Percentiles rank a stretch among this genome's conserved stretches.
Evolutionary conservation across 2,888 invertebrate genomes (phyloP).

Genomic region (Strigamia transsilvanica): DNA sequence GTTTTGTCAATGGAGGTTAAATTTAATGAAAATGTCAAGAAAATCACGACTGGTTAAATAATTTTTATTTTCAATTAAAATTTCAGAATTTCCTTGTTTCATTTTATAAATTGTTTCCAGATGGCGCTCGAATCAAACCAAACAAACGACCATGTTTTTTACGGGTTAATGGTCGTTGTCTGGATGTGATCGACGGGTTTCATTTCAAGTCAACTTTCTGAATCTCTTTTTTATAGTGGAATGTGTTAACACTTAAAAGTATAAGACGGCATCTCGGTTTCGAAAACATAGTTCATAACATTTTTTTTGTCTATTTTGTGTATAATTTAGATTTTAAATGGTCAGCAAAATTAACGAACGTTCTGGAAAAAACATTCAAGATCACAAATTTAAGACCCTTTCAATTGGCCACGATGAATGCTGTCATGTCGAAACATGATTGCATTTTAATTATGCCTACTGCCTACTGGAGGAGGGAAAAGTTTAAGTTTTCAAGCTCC

Average conservation of each 20-base stretch:
- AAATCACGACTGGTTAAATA: too few relatives aligned
- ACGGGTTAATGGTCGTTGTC: background rate
- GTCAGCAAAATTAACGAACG: conserved; percentile 71
- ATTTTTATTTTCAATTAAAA: background rate
- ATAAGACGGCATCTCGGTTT: background rate
- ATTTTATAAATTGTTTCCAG: background rate
- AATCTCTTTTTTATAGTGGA: too few relatives aligned
- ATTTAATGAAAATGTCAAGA: too few relatives aligned
- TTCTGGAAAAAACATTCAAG: conserved; percentile 72
- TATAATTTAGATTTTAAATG: conserved; percentile 72
- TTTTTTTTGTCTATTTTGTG: background rate
- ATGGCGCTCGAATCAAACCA: background rate
- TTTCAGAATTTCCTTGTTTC: too few relatives aligned
- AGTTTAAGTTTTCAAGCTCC: conserved; percentile 90
- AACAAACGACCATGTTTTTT: background rate
- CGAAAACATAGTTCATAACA: too few relatives aligned
- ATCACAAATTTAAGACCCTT: conserved; percentile 77
- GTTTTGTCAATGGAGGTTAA: too few relatives aligned
- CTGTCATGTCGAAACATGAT: conserved; percentile 79
- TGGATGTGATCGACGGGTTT: too few relatives aligned
- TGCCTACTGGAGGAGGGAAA: conserved; percentile 93
- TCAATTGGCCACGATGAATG: conserved; percentile 86
- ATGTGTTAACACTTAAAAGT: background rate
- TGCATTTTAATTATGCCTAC: conserved; percentile 82
- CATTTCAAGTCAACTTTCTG: too few relatives aligned